Evolutionary conservation across 1,140 invertebrate genomes (phyloP).

Genomic region (Aleiodes sp.): DNA sequence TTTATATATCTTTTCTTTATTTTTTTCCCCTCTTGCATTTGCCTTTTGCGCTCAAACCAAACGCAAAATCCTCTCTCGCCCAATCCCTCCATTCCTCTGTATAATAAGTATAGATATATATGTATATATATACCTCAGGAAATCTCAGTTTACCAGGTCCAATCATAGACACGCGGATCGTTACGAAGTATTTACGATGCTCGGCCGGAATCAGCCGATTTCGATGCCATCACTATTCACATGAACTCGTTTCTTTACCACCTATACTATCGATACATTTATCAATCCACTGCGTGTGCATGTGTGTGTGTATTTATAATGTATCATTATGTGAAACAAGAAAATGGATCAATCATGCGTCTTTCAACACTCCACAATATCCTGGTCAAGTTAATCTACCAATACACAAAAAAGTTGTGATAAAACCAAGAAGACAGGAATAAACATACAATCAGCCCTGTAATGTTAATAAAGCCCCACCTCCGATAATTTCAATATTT

Average conservation of each 20-base stretch:
- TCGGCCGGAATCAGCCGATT: conserved; percentile 17
- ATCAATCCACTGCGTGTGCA: not conserved
- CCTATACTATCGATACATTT: not conserved
- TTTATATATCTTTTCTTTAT: not conserved
- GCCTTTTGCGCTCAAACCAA: not conserved
- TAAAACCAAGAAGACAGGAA: too few species aligned
- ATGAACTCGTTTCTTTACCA: not conserved
- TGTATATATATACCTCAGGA: too few species aligned
- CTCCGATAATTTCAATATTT: too few species aligned
- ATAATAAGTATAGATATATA: not conserved
- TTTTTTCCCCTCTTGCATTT: not conserved
- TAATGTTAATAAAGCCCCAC: conserved; percentile 1
- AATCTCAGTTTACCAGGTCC: conserved; percentile 34
- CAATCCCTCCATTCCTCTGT: not conserved
- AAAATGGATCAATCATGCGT: conserved; percentile 28
- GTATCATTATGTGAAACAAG: conserved; percentile 10
- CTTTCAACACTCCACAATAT: conserved; percentile 9
- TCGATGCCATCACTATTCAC: not conserved
- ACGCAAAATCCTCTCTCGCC: conserved; percentile 6
- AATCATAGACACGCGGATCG: conserved; percentile 32
- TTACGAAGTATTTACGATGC: conserved; percentile 29
- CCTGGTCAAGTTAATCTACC: conserved; percentile 18
- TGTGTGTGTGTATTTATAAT: not conserved
- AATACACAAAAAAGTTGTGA: not conserved
- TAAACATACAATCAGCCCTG: not conserved